Evolutionary conservation across 2,797 vertebrate species (phyloP).

Genomic region (Leptatherina wallacei): DNA sequence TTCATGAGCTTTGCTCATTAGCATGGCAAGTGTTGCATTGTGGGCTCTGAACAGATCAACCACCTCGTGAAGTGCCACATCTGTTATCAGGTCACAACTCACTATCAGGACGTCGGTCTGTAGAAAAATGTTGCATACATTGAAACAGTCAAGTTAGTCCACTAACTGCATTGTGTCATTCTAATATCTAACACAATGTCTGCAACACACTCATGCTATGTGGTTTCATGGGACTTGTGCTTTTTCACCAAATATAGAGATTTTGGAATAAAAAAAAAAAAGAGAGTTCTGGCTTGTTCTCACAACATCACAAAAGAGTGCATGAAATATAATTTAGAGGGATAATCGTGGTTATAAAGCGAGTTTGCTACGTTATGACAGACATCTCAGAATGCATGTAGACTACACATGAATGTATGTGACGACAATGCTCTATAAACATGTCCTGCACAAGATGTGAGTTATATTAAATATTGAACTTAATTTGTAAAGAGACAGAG

Average conservation of each 20-base stretch:
- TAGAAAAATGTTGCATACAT: constrained; percentile 15
- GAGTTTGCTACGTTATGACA: not conserved
- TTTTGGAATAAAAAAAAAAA: constrained; percentile 1
- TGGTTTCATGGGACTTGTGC: not conserved
- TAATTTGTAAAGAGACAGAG: not conserved
- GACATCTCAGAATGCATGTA: constrained; percentile 16
- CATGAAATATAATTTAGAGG: constrained; percentile 22
- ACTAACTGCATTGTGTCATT: not conserved
- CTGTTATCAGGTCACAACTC: constrained; percentile 96
- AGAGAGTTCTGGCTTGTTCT: not conserved
- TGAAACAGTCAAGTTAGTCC: not conserved
- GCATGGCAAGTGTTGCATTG: constrained; percentile 94
- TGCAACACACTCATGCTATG: not conserved
- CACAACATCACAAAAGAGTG: not conserved
- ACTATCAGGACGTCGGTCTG: constrained; percentile 95
- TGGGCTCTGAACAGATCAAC: constrained; percentile 96
- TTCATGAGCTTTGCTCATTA: constrained; percentile 94
- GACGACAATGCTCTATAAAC: constrained; percentile 5
- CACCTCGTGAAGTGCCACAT: constrained; percentile 93
- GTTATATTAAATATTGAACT: not conserved
- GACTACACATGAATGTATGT: constrained; percentile 37
- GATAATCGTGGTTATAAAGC: not conserved
- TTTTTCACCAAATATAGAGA: not conserved
- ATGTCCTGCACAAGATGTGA: not conserved
- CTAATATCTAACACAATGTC: not conserved